These are phyloP conservation scores for Styela clava DNA, from an alignment of 23 tunicate species.

Conservation along the genomic window DNA sequence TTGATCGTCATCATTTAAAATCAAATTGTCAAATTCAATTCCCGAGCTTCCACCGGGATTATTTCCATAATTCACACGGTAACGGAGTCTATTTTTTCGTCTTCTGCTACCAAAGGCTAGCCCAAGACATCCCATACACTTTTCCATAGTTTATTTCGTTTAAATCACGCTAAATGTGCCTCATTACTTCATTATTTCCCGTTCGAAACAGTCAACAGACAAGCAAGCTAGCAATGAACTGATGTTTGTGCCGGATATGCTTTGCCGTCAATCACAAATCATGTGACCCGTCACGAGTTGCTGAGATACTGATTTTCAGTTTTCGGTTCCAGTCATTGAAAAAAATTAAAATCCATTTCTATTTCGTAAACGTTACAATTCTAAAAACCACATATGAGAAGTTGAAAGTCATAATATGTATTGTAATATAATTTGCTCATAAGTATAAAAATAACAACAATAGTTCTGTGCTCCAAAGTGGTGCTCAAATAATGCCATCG, in stretches of 20 bases:
- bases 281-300: neutral
- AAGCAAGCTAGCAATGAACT: neutral
- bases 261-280: neutral
- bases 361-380: too few species aligned
- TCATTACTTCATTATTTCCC: too few species aligned
- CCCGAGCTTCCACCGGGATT: constrained; percentile 43
- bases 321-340: too few species aligned
- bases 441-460: too few species aligned
- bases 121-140: constrained; percentile 71
- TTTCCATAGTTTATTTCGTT: constrained; percentile 39
- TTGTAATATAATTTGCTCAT: too few species aligned
- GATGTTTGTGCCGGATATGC: neutral
- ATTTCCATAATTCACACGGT: constrained; percentile 69
- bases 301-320: too few species aligned
- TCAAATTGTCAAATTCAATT: constrained; percentile 80
- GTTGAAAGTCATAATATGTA: too few species aligned
- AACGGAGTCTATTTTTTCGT: constrained; percentile 48
- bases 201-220: neutral
- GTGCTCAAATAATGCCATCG: too few species aligned
- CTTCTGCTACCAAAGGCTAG: constrained; percentile 53
- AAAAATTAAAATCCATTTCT: too few species aligned
- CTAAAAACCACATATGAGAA: too few species aligned
- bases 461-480: too few species aligned
- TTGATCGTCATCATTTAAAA: constrained; percentile 55
- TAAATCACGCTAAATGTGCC: neutral